Base-by-base conservation (phyloP, 2,888 invertebrate species). In the Beris morrisii region DNA sequence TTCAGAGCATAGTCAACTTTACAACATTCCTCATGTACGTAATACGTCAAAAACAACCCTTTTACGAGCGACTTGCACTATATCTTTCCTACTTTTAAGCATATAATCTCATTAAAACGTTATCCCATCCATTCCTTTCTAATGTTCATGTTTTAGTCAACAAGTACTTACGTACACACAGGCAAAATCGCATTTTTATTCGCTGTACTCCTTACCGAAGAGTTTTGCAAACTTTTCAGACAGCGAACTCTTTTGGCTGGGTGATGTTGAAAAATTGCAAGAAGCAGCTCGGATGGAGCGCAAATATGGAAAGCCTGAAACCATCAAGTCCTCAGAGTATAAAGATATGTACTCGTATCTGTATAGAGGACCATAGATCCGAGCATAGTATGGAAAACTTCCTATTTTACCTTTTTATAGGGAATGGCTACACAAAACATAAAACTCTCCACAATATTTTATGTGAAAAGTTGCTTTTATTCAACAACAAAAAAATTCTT, bases 11-110 rank as follows among this genome's bases (percentile, higher is more conserved):
- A 13, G 13, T 46, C n/a, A 59, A 50, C 30, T 48, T 59, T 59
- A 15, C 48, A 48, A 13, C 59, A 59, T 32, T 48, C 59, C 32
- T 31, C 32, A 13, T 59, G 32, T 59, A 44, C 44, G 22, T 59
- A 59, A 59, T 48, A 48, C 48, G 48, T 48, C 59, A 59, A 59
- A 59, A 44, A 13, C 59, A 59, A 59, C 48, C 59, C 59, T 59
- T 59, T 59, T 48, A 7, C 6, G 6, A n/a, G 28, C 22, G 45
- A 13, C 11, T 12, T 32, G 54, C 31, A 32, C 32, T 38, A 45
- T 30, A 22, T 38, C 46, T 58, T 58, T 45, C 22, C 58, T 30
- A 28, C 28, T 58, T 58, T 38, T 15, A 45, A 58, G 46, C 58
- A 30, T 38, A 38, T 46, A 46, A 58, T 58, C 58, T 59, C 48